Evolutionary conservation across 2,797 vertebrate genomes (phyloP), one percentile per base, ranked within the genome.

Genomic region (Paramormyrops hopkinsi): DNA sequence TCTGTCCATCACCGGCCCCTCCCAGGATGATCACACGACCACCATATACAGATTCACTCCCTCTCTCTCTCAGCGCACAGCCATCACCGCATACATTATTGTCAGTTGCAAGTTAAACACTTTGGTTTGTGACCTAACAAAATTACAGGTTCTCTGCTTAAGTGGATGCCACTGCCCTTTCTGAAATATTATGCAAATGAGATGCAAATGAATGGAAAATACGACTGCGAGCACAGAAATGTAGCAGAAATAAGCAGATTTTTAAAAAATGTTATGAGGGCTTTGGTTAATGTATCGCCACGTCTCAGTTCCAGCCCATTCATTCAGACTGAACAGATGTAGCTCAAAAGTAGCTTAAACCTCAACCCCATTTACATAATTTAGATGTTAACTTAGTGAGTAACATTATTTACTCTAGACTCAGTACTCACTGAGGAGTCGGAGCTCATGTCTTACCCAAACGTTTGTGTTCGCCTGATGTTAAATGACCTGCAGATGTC

Each of bases 161-260:
- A 89, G 91, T 91, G 91, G 90, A 91, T 91, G 91, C 90, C 90
- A 90, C 91, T 91, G 91, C 92, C 94, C 92, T 91, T 90, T 92
- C 90, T 95, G 92, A 93, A 92, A 93, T 93, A 91, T 91, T 95
- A 94, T 96, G 95, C 93, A 94, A 96, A 96, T 95, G 91, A 91
- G 90, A 95, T 96, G 95, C 93, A 95, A 95, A 96, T 96, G 90
- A 86, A 92, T 91, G 92, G 94, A 95, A 94, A 89, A 94, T 92
- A 91, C 93, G 92, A 94, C 93, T 95, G 92, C 94, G 90, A 92
- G 92, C 93, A 91, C 87, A 88, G 94, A 91, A 94, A 94, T 88
- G 91, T 87, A 90, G 89, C 86, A n/a, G 89, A 92, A 92, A 92
- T 92, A 92, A 92, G 89, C 53, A 90, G 91, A 91, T 89, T 90